phyloP scores from a whole-genome alignment of 30 jellyfish, hydroid and myxozoan genomes.

The Hydra vulgaris region DNA sequence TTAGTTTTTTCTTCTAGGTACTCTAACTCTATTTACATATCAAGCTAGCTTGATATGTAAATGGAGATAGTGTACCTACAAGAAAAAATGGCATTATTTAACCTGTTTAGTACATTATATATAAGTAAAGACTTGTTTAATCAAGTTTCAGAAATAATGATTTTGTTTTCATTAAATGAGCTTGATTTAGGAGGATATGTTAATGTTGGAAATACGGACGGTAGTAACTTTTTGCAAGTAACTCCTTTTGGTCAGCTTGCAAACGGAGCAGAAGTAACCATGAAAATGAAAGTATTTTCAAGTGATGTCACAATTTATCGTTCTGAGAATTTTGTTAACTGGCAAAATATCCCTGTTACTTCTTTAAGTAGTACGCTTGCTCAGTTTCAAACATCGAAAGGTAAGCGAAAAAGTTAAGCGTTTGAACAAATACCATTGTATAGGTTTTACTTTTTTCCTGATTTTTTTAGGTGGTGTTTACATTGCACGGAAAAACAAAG shows the following conservation, averaged over 20 bases:
- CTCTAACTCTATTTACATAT: too few species aligned
- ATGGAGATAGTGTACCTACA: too few species aligned
- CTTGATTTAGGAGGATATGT: constrained; percentile 10
- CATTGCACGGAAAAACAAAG: constrained; percentile 46
- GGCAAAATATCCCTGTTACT: constrained; percentile 33
- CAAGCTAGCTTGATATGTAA: too few species aligned
- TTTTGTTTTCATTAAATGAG: too few species aligned
- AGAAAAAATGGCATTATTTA: too few species aligned
- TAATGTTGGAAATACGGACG: constrained; percentile 22
- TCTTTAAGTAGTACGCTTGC: background rate
- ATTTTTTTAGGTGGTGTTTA: constrained; percentile 66
- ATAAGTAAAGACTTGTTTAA: too few species aligned
- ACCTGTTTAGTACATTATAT: too few species aligned
- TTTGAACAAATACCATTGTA: too few species aligned
- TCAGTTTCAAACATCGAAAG: background rate
- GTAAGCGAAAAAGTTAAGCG: background rate
- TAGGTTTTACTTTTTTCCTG: too few species aligned
- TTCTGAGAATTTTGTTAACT: constrained; percentile 47
- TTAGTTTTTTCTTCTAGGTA: too few species aligned
- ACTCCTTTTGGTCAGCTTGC: constrained; percentile 46
- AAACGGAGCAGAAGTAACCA: constrained; percentile 45
- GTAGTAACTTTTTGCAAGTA: constrained; percentile 52
- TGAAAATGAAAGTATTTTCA: constrained; percentile 54
- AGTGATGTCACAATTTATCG: constrained; percentile 40
- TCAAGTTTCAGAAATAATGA: background rate